Base-by-base conservation (phyloP, 35 echinoderm and acorn worm species). In the Eucidaris tribuloides region DNA sequence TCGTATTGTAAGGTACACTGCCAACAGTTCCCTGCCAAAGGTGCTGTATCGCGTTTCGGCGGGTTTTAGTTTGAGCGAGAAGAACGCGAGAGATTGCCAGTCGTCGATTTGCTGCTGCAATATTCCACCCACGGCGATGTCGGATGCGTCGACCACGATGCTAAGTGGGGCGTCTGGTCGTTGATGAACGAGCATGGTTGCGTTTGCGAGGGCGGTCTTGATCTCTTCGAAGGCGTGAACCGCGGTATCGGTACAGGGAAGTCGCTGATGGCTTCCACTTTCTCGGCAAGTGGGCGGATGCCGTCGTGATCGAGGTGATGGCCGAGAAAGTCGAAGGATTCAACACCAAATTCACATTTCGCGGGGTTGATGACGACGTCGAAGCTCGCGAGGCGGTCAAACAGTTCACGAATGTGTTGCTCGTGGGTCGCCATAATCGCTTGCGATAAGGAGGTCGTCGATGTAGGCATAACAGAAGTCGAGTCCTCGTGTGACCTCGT, bases 21-120 rank as follows among this genome's bases (percentile, higher is more conserved):
- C 80, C 20, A 90, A 79, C 5, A 90, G 46, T 68, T 85, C 81
- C 25, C 77, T 74, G 7, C 81, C 81, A 45, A 90, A 90, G 18
- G 87, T 89, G 49, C 87, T 79, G 46, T 90, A 89, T 59, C 71
- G 58, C 15, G 82, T 85, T 42, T 85, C 82, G 13, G 82, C 64
- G 27, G 48, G 48, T 17, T 82, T 28, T 32, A 88, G 27, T 17
- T 46, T 23, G 30, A 81, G 81, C 7, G 78, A 88, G 57, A 87
- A 87, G 42, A 79, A 87, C 13, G 72, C 72, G 14, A 87, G 38
- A 13, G 85, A 76, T 80, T 81, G 71, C 85, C 85, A 80, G 9
- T 42, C 33, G 0, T 32, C 0, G 35, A 59, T 52, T 4, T 37
- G 46, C 57, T 86, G 72, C 35, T 86, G 84, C 34, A 80, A 46